Conservation (phyloP, 1,140 invertebrate species). For the Calephelis virginiensis region DNA sequence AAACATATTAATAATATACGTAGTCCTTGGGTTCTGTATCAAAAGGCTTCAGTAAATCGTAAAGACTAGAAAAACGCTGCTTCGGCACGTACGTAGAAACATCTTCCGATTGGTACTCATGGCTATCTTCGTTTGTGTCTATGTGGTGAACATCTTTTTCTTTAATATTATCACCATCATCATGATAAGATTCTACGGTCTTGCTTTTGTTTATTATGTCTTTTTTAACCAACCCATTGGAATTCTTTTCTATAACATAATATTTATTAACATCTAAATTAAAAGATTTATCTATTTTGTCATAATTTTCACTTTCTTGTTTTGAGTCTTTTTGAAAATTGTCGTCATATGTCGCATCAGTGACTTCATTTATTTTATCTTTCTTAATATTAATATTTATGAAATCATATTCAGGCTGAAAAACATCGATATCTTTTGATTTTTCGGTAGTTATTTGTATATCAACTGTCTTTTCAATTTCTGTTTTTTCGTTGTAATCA, state of each 20-base stretch:
- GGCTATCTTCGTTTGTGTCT: not conserved
- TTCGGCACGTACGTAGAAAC: not conserved
- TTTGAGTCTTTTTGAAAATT: no score
- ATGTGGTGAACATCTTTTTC: not conserved
- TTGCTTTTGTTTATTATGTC: not conserved
- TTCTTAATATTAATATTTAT: slow-evolving; percentile 10
- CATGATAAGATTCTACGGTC: not conserved
- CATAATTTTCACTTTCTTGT: slow-evolving; percentile 9
- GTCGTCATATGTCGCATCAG: not conserved
- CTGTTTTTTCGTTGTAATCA: not conserved
- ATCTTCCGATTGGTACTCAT: not conserved
- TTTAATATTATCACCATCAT: not conserved
- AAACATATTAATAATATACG: not conserved
- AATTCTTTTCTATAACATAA: slow-evolving; percentile 17
- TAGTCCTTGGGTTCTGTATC: not conserved
- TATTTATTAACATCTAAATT: slow-evolving; percentile 18
- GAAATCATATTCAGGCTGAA: slow-evolving; percentile 9
- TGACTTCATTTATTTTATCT: slow-evolving; percentile 3
- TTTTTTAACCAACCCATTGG: slow-evolving; percentile 19
- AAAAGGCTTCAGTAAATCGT: not conserved
- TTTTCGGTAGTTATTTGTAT: slow-evolving; percentile 6
- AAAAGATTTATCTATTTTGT: not conserved
- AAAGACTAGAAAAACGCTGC: not conserved
- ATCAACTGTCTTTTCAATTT: slow-evolving; percentile 6
- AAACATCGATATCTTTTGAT: slow-evolving; percentile 21